Conservation (phyloP, 2,888 invertebrate genomes). For the Copidosoma aretas region DNA sequence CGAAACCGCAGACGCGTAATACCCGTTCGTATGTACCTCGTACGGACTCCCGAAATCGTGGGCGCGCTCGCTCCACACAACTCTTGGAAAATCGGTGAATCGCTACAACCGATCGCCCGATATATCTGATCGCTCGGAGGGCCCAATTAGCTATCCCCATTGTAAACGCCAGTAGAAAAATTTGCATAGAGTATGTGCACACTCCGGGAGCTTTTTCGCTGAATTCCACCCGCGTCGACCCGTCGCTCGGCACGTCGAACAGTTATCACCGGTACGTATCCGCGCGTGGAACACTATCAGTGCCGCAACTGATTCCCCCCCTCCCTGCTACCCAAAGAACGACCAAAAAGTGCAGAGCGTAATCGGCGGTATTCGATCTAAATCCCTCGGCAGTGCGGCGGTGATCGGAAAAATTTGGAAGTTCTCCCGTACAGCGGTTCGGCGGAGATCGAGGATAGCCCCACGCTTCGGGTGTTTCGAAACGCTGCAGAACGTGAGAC, state of each 20-base stretch:
- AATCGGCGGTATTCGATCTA: not conserved
- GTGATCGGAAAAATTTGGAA: not conserved
- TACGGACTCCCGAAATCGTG: not conserved
- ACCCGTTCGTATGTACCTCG: not conserved
- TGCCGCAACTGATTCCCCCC: no score
- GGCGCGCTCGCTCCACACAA: constrained; percentile 1
- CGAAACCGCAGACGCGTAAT: not conserved
- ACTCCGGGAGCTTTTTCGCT: not conserved
- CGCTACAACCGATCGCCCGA: not conserved
- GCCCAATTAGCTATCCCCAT: constrained; percentile 26
- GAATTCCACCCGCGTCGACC: not conserved
- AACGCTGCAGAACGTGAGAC: not conserved
- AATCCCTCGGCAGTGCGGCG: no score
- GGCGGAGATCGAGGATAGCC: not conserved
- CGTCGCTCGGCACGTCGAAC: not conserved
- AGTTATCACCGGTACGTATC: not conserved
- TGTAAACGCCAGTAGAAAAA: constrained; percentile 10
- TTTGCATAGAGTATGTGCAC: not conserved
- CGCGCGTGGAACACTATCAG: not conserved
- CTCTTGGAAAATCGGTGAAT: constrained; percentile 4
- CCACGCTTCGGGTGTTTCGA: not conserved
- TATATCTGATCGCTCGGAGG: constrained; percentile 5
- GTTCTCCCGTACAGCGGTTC: not conserved
- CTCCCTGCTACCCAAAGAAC: not conserved
- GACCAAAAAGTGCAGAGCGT: not conserved